Evolutionary conservation across 2,888 invertebrate genomes (phyloP).

Genomic region (Formica aserva): DNA sequence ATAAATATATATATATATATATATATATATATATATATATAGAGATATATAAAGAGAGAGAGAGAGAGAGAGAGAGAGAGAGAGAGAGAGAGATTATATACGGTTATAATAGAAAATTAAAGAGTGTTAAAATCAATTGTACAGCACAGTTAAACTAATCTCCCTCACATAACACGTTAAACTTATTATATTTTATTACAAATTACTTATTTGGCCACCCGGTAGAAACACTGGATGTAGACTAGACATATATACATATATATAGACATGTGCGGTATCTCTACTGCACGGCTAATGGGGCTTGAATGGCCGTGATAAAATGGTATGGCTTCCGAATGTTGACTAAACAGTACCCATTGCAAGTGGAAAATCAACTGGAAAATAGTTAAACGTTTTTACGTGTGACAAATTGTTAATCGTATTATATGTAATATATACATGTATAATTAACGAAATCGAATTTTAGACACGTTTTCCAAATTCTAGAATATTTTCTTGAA

Average conservation of each 20-base stretch:
- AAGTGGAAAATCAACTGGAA: conserved; percentile 85
- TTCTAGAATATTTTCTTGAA: neutral
- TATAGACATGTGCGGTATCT: conserved; percentile 85
- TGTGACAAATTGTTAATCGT: conserved; percentile 71
- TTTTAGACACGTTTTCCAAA: conserved; percentile 18
- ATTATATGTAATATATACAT: neutral
- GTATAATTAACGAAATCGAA: conserved; percentile 40
- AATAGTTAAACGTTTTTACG: conserved; percentile 81
- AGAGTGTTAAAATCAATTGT: neutral
- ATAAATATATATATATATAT: neutral
- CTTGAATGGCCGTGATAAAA: conserved; percentile 86
- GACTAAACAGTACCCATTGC: conserved; percentile 85
- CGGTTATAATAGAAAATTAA: neutral
- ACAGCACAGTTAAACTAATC: neutral
- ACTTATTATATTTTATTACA: conserved; percentile 5
- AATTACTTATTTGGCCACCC: conserved; percentile 72
- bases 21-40: neutral
- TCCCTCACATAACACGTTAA: neutral
- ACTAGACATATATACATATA: conserved; percentile 75
- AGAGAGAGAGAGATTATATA: neutral
- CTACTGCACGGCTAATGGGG: conserved; percentile 85
- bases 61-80: too few species aligned
- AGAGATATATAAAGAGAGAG: neutral
- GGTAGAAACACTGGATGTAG: conserved; percentile 78
- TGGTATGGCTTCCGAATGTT: conserved; percentile 86